Conservation (phyloP, 2,797 vertebrate species). For the Semotilus atromaculatus region DNA sequence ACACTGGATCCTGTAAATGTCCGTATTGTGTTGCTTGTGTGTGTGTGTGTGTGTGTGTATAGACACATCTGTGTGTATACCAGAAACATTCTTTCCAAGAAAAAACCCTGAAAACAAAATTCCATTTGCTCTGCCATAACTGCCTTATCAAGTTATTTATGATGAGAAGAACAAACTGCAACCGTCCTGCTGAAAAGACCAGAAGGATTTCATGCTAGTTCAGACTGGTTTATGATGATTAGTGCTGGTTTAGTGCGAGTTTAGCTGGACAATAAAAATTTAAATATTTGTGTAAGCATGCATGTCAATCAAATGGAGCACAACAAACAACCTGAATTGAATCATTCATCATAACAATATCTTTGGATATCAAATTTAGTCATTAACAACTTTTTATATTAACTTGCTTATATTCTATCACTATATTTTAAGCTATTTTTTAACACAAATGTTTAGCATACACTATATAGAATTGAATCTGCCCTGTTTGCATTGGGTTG, state of each 20-base stretch:
- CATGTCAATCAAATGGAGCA: not conserved
- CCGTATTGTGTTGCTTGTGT: conserved; percentile 14
- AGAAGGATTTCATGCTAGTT: not conserved
- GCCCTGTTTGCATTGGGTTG: not conserved
- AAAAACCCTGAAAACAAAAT: conserved; percentile 21
- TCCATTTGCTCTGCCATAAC: conserved; percentile 6
- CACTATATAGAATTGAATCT: not conserved
- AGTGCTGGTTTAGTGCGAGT: not conserved
- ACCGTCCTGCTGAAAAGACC: conserved; percentile 9
- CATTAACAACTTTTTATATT: not conserved
- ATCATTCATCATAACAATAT: not conserved
- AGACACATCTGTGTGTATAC: not conserved
- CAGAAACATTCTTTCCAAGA: conserved; percentile 28
- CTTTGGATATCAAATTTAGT: not conserved
- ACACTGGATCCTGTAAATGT: conserved; percentile 12
- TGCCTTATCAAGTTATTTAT: conserved; percentile 30
- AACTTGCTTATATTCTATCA: not conserved
- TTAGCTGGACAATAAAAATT: not conserved
- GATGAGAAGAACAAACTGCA: conserved; percentile 8
- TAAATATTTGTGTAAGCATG: not conserved
- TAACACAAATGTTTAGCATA: not conserved
- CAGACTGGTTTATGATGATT: not conserved
- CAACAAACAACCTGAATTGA: not conserved
- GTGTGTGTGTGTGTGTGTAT: not conserved
- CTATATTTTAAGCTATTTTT: not conserved